phyloP scores from a whole-genome alignment of 2,797 vertebrate species.

The Varecia variegata region DNA sequence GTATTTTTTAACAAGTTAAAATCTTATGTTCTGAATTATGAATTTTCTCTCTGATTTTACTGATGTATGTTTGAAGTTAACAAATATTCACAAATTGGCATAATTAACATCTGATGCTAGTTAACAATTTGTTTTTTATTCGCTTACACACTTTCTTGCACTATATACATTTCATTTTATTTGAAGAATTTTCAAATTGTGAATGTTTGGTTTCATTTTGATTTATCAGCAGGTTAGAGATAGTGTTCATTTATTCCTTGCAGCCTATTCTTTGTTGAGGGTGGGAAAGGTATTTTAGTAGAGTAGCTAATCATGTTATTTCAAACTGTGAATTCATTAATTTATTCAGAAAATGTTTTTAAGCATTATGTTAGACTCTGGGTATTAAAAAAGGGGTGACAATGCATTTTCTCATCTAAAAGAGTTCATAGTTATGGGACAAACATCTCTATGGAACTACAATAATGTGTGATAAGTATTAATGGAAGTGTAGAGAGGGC shows the following conservation, averaged over 20 bases:
- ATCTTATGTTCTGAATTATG: constrained; percentile 8
- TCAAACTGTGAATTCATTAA: neutral
- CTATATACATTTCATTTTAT: neutral
- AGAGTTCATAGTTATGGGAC: neutral
- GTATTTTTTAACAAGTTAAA: constrained; percentile 36
- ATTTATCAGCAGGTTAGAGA: neutral
- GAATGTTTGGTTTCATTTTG: neutral
- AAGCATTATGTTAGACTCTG: neutral
- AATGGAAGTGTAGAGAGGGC: neutral
- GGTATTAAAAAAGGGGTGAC: neutral
- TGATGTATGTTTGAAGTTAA: neutral
- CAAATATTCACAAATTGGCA: neutral
- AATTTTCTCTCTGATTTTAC: neutral
- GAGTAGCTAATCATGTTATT: neutral
- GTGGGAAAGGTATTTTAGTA: neutral
- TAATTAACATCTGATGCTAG: neutral
- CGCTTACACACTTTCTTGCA: neutral
- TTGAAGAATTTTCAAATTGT: constrained; percentile 38
- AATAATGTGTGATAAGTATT: neutral
- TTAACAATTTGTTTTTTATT: constrained; percentile 10
- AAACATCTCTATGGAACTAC: neutral
- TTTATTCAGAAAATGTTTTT: neutral
- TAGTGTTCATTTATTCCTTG: neutral
- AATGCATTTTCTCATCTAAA: neutral
- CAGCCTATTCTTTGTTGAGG: neutral